These are phyloP conservation scores for Theristicus caerulescens DNA, from an alignment of 2,113 vertebrate species.

Conservation along the genomic window DNA sequence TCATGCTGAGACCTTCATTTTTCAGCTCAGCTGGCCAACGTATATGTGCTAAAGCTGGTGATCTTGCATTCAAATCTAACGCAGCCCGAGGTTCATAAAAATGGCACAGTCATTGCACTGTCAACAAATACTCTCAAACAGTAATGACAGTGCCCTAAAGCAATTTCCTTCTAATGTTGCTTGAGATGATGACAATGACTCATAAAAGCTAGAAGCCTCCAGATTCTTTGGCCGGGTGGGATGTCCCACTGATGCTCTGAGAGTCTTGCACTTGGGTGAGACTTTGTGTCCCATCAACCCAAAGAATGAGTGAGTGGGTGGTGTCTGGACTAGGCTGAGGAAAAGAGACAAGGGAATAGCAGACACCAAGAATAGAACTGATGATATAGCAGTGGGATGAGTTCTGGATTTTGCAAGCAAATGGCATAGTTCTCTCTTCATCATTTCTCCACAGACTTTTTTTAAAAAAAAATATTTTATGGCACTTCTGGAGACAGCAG, in stretches of 20 bases:
- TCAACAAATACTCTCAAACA: not conserved
- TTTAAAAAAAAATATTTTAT: not conserved
- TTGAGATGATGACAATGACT: not conserved
- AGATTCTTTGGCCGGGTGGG: not conserved
- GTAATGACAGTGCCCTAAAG: not conserved
- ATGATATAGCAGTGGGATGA: not conserved
- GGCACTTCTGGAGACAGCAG: not conserved
- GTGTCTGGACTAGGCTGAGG: slow-evolving; percentile 73
- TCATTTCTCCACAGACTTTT: not conserved
- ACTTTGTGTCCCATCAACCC: slow-evolving; percentile 39
- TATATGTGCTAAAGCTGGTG: not conserved
- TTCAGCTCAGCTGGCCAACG: not conserved
- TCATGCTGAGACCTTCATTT: not conserved
- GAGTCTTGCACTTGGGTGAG: slow-evolving; percentile 59
- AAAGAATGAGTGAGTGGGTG: slow-evolving; percentile 56
- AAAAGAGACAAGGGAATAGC: slow-evolving; percentile 62
- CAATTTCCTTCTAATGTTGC: not conserved
- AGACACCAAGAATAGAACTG: slow-evolving; percentile 36
- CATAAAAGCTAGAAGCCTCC: not conserved
- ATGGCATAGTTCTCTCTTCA: not conserved
- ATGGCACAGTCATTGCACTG: not conserved
- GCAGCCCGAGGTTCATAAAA: not conserved
- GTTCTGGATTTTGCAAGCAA: not conserved
- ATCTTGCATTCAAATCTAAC: not conserved
- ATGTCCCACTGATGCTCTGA: not conserved